phyloP scores from a whole-genome alignment of 2,797 vertebrate genomes.

The Microtus agrestis region DNA sequence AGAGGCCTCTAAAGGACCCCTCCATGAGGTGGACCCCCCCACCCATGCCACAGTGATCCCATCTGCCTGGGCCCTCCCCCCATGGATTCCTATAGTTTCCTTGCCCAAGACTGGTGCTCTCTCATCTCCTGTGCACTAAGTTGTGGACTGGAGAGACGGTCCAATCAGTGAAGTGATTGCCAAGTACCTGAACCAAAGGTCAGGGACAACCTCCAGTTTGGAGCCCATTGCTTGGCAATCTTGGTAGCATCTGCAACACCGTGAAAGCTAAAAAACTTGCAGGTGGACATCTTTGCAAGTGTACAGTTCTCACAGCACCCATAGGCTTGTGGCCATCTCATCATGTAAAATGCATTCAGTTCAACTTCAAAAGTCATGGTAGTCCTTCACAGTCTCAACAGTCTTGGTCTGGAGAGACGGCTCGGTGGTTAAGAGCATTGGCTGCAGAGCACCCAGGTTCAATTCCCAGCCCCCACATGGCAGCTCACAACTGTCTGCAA shows the following conservation, averaged over 20 bases:
- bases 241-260: not conserved
- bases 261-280: not conserved
- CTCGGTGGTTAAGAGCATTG: not conserved
- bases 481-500: not conserved
- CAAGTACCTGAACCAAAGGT: not conserved
- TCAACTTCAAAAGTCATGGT: not conserved
- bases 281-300: not conserved
- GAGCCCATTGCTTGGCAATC: not conserved
- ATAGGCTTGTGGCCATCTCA: not conserved
- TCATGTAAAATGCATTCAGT: not conserved
- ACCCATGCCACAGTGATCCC: accelerated
- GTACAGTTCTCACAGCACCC: not conserved
- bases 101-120: not conserved
- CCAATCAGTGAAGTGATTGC: not conserved
- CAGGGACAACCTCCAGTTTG: not conserved
- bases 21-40: accelerated
- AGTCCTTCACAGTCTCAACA: not conserved
- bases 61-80: not conserved
- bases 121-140: not conserved
- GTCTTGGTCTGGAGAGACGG: not conserved
- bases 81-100: accelerated
- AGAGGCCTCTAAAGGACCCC: not conserved
- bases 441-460: not conserved
- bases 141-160: not conserved
- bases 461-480: not conserved